Evolutionary conservation across 2,797 vertebrate species (phyloP).

Genomic region (Tokudaia tokunoshimensis): DNA sequence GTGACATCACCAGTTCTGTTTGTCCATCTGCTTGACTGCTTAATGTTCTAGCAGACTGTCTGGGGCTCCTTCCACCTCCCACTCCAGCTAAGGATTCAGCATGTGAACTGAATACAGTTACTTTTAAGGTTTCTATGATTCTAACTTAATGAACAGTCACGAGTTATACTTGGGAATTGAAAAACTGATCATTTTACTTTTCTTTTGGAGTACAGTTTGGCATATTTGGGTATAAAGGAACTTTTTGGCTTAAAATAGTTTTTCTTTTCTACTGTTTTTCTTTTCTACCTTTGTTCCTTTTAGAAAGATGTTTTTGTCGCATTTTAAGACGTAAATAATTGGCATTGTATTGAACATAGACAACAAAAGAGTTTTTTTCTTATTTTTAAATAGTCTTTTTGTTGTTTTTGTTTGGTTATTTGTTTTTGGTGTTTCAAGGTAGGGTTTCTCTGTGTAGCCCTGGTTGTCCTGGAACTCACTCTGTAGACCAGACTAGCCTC

Average conservation of each 20-base stretch:
- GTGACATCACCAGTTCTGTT: neutral
- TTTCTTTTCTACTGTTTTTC: slow-evolving; percentile 5
- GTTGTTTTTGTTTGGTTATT: neutral
- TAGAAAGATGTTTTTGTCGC: slow-evolving; percentile 19
- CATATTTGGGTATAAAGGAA: slow-evolving; percentile 11
- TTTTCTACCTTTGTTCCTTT: slow-evolving; percentile 28
- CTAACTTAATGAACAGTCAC: neutral
- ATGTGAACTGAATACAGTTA: neutral
- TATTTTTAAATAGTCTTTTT: neutral
- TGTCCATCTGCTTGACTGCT: neutral
- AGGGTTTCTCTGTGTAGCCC: neutral
- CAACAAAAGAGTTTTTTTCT: slow-evolving; percentile 23
- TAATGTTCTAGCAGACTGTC: neutral
- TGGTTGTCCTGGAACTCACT: neutral
- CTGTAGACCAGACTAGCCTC: neutral
- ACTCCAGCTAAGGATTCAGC: neutral
- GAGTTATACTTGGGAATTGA: slow-evolving; percentile 33
- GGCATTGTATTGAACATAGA: slow-evolving; percentile 32
- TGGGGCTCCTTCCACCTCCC: neutral
- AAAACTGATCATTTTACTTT: neutral
- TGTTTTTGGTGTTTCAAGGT: neutral
- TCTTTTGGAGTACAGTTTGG: neutral
- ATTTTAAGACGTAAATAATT: slow-evolving; percentile 48
- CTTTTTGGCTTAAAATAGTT: neutral
- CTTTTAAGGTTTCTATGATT: slow-evolving; percentile 37